phyloP scores from a whole-genome alignment of 2,888 invertebrate species.

The Andrena trimmerana region DNA sequence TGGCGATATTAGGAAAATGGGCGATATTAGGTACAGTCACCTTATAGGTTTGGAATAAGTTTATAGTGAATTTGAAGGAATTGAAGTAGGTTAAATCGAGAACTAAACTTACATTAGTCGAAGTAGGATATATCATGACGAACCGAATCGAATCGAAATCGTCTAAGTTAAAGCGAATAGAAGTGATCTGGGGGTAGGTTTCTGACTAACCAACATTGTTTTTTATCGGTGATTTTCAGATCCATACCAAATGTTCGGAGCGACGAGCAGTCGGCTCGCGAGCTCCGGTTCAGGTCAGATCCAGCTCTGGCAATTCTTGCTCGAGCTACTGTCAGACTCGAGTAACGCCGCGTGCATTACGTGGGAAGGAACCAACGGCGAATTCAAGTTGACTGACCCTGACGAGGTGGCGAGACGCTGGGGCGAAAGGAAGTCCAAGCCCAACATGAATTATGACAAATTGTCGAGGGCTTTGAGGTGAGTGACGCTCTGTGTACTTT shows the following conservation, averaged over 20 bases:
- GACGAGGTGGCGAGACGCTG: constrained; percentile 99
- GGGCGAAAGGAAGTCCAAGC: constrained; percentile 99
- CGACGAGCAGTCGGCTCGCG: constrained; percentile 97
- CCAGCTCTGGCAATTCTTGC: constrained; percentile 99
- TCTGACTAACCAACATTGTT: not conserved
- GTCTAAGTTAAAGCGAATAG: no score
- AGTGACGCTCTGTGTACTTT: constrained; percentile 72
- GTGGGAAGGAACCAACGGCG: constrained; percentile 99
- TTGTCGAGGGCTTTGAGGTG: constrained; percentile 98
- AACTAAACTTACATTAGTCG: no score
- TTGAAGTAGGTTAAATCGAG: not conserved
- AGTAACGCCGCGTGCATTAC: constrained; percentile 98
- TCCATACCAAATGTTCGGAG: constrained; percentile 99
- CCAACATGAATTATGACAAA: constrained; percentile 99
- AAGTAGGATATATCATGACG: no score
- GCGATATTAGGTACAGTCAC: no score
- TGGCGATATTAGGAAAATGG: no score
- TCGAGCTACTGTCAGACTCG: constrained; percentile 98
- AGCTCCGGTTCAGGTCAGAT: constrained; percentile 99
- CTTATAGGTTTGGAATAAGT: not conserved
- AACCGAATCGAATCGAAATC: not conserved
- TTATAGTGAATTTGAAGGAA: not conserved
- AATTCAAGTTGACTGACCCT: constrained; percentile 99
- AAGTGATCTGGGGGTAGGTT: no score
- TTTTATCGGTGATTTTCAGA: constrained; percentile 88